These are phyloP conservation scores for Ptychoptera albimana DNA, from an alignment of 2,888 invertebrate species.

Conservation along the genomic window DNA sequence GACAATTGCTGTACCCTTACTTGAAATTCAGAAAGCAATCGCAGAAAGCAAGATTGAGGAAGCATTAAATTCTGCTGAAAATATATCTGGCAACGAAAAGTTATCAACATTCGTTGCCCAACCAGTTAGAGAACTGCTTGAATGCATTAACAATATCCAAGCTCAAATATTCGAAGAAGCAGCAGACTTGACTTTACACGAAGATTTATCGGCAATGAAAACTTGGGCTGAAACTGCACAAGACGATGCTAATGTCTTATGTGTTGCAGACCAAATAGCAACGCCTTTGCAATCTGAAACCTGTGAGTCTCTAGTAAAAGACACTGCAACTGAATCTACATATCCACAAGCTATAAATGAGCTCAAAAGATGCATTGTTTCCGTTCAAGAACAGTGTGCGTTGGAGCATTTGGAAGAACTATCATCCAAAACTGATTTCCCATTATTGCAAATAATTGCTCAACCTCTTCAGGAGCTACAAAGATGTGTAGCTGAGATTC, in stretches of 20 bases:
- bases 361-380: constrained; percentile 10
- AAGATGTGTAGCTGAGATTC: constrained; percentile 16
- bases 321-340: too few species aligned
- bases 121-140: constrained; percentile 15
- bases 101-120: background rate
- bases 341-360: constrained; percentile 6
- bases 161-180: constrained; percentile 29
- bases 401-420: constrained; percentile 24
- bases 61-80: background rate
- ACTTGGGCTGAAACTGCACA: constrained; percentile 31
- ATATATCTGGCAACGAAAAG: constrained; percentile 1
- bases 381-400: constrained; percentile 25
- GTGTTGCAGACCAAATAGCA: too few species aligned
- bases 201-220: constrained; percentile 40
- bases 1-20: constrained; percentile 13
- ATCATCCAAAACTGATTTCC: constrained; percentile 8
- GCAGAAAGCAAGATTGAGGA: background rate
- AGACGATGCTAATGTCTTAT: constrained; percentile 8
- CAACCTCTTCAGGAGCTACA: constrained; percentile 18
- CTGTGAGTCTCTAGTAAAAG: too few species aligned
- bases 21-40: background rate
- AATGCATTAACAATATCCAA: constrained; percentile 22
- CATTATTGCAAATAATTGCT: constrained; percentile 7
- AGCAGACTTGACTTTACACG: constrained; percentile 39
- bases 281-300: too few species aligned